These are phyloP conservation scores for Tetranychus piercei DNA, from an alignment of 2,888 invertebrate genomes.

Conservation along the genomic window DNA sequence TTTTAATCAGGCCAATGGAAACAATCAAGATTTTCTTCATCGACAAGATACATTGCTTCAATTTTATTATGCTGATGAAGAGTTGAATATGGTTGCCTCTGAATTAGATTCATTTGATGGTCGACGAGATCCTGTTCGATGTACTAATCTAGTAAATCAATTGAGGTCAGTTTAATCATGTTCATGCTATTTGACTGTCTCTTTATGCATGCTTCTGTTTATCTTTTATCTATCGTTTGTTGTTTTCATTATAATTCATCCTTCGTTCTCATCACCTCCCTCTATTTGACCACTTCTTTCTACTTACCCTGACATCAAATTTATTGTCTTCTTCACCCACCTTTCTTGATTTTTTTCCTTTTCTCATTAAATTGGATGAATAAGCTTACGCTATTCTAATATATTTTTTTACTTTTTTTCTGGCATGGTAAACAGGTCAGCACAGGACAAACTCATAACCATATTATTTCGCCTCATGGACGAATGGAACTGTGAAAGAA, in stretches of 20 bases:
- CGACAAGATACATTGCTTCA: constrained; percentile 51
- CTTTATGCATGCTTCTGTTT: not conserved
- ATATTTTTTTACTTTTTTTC: not conserved
- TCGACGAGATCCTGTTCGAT: constrained; percentile 90
- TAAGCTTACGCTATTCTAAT: not conserved
- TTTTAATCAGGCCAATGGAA: constrained; percentile 3
- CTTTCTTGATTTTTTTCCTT: not conserved
- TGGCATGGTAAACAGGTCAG: constrained; percentile 11
- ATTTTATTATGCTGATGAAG: constrained; percentile 95
- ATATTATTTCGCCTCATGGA: constrained; percentile 22
- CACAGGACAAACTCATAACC: constrained; percentile 23
- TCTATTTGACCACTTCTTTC: not conserved
- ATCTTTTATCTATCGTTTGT: not conserved
- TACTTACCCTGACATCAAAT: not conserved
- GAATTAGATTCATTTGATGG: constrained; percentile 98
- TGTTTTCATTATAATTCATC: not conserved
- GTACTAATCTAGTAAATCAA: constrained; percentile 82
- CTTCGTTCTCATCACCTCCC: not conserved
- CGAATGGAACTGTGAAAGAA: constrained; percentile 43
- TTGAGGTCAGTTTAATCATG: constrained; percentile 45
- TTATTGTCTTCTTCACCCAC: not conserved
- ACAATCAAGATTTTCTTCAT: constrained; percentile 3
- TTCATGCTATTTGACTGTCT: not conserved
- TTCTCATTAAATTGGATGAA: not conserved
- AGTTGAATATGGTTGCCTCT: constrained; percentile 77